Conservation (phyloP, 2,888 invertebrate species). For the Halocaridina rubra region DNA sequence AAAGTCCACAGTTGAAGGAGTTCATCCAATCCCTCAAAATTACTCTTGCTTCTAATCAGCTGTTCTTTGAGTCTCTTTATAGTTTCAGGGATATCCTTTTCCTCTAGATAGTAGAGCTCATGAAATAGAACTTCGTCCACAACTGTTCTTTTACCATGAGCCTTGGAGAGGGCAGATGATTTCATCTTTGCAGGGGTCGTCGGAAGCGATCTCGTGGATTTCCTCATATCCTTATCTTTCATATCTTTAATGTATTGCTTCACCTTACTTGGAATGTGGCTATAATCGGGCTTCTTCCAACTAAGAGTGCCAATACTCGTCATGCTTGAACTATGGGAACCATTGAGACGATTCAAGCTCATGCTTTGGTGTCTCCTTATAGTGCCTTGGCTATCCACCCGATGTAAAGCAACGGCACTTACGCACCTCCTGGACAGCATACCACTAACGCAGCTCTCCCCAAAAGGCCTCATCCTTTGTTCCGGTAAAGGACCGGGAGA, state of each 20-base stretch:
- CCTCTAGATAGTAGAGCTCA: background rate
- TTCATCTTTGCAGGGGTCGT: background rate
- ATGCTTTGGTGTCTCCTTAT: conserved; percentile 13
- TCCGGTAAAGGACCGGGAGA: background rate
- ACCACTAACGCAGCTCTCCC: background rate
- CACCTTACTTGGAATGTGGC: conserved; percentile 33
- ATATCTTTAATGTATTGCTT: conserved; percentile 41
- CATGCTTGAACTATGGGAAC: conserved; percentile 33
- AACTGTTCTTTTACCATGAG: background rate
- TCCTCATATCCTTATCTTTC: conserved; percentile 25
- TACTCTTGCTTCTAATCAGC: background rate
- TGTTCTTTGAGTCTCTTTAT: background rate
- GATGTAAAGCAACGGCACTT: conserved; percentile 30
- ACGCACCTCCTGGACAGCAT: conserved; percentile 19
- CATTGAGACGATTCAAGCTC: background rate
- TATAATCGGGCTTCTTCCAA: conserved; percentile 5
- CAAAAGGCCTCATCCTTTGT: background rate
- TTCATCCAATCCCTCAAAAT: background rate
- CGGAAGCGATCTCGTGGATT: conserved; percentile 29
- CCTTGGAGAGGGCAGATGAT: background rate
- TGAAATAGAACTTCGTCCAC: conserved; percentile 5
- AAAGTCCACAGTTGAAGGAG: background rate
- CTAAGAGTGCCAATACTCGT: conserved; percentile 21
- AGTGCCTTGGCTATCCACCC: background rate
- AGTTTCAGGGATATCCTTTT: background rate